Percentiles rank a stretch among this genome's conserved stretches.
Conservation (phyloP, 2,797 vertebrate species). For the Bovichtus diacanthus region DNA sequence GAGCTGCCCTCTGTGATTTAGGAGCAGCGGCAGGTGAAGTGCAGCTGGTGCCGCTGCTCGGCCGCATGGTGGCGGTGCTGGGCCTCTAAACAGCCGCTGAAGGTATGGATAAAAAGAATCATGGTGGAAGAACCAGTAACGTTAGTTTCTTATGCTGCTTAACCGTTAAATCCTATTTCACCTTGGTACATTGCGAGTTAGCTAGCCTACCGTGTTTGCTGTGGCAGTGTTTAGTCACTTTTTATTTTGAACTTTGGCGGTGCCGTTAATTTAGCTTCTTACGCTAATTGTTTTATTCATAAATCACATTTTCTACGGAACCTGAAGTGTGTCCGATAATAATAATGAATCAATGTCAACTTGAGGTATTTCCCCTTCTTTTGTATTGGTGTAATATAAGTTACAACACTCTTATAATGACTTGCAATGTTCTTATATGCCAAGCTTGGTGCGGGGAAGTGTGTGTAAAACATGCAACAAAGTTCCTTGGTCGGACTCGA, state of each 20-base stretch:
- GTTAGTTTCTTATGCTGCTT: background rate
- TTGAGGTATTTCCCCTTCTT: background rate
- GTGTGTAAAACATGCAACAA: background rate
- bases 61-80: conserved; percentile 56
- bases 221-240: background rate
- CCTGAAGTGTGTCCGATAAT: background rate
- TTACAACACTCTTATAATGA: background rate
- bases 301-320: background rate
- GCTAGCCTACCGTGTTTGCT: background rate
- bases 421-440: background rate
- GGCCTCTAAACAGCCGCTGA: background rate
- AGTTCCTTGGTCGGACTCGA: background rate
- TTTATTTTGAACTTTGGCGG: background rate
- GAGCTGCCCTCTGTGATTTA: background rate
- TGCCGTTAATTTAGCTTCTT: too few species aligned
- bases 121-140: too few species aligned
- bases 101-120: background rate
- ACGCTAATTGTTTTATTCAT: background rate
- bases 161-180: background rate
- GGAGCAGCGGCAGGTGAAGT: background rate
- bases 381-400: background rate
- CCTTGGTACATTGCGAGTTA: background rate
- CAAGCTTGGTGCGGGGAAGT: background rate
- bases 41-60: rapidly evolving
- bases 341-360: background rate